Evolutionary conservation across 2,888 invertebrate species (phyloP).

Genomic region (Belgica antarctica): DNA sequence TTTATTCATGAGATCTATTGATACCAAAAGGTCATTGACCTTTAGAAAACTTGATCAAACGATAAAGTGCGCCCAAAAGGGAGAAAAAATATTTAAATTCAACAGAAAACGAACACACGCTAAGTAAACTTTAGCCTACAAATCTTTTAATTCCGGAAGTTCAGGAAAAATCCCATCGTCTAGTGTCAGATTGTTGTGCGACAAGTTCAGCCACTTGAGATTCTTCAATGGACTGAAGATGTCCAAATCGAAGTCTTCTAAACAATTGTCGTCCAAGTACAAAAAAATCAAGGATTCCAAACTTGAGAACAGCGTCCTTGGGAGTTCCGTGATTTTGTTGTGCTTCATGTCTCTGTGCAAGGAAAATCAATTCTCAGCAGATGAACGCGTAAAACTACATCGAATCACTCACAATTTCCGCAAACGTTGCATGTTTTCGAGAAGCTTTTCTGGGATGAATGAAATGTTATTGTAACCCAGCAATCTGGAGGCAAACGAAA

Average conservation of each 20-base stretch:
- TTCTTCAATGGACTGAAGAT: conserved; percentile 53
- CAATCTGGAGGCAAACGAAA: conserved; percentile 48
- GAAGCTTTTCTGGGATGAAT: conserved; percentile 55
- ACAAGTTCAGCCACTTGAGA: conserved; percentile 56
- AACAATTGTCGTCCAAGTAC: conserved; percentile 56
- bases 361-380: background rate
- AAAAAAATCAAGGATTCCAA: conserved; percentile 56
- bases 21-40: too few relatives aligned
- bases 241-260: conserved; percentile 54
- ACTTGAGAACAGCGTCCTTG: conserved; percentile 54
- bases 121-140: conserved; percentile 55
- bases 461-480: conserved; percentile 55
- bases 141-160: conserved; percentile 55
- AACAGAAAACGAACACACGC: conserved; percentile 33
- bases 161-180: conserved; percentile 55
- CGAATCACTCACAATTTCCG: conserved; percentile 58
- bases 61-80: too few relatives aligned
- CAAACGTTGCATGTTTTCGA: conserved; percentile 54
- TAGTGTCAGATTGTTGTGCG: conserved; percentile 56
- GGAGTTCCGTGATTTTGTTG: conserved; percentile 53
- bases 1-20: too few relatives aligned
- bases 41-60: too few relatives aligned
- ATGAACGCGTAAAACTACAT: background rate
- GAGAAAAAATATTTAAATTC: too few relatives aligned
- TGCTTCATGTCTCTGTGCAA: conserved; percentile 50